A percentile compares a stretch with the other conserved stretches of the same genome.
Conservation (phyloP, 2,113 vertebrate species). For the Grus americana region DNA sequence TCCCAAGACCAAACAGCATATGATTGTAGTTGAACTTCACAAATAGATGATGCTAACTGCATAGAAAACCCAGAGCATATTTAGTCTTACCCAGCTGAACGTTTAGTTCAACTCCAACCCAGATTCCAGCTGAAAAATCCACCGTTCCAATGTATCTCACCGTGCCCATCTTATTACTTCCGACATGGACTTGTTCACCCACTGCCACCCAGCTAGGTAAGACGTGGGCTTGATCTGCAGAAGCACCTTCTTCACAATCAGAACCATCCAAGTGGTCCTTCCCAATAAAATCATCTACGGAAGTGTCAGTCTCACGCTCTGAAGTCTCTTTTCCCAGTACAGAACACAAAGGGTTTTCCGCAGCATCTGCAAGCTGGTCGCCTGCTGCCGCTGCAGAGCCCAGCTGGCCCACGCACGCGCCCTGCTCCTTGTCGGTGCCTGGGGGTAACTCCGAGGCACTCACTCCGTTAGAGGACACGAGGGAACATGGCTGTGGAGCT, state of each 20-base stretch:
- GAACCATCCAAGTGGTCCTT: constrained; percentile 63
- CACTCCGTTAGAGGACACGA: background rate
- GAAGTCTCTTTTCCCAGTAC: background rate
- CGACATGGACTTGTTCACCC: constrained; percentile 82
- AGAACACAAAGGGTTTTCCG: background rate
- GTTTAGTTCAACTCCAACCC: constrained; percentile 84
- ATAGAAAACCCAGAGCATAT: background rate
- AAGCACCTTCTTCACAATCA: constrained; percentile 73
- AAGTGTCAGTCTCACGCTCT: background rate
- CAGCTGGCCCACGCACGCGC: background rate
- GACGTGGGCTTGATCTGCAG: constrained; percentile 56
- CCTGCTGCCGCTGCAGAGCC: background rate
- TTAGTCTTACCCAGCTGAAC: constrained; percentile 80
- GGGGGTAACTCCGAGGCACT: background rate
- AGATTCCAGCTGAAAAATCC: constrained; percentile 85
- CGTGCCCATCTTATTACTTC: constrained; percentile 75
- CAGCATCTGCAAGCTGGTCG: background rate
- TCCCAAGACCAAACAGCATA: background rate
- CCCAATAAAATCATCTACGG: constrained; percentile 4
- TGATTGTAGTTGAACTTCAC: background rate
- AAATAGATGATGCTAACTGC: background rate
- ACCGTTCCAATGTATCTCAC: constrained; percentile 82
- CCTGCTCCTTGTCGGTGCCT: background rate
- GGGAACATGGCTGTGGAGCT: constrained; percentile 33
- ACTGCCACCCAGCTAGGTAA: constrained; percentile 78